Percentiles rank a stretch among this genome's conserved stretches.
Evolutionary conservation across 2,797 vertebrate genomes (phyloP).

Genomic region (Craterocephalus amniculus): DNA sequence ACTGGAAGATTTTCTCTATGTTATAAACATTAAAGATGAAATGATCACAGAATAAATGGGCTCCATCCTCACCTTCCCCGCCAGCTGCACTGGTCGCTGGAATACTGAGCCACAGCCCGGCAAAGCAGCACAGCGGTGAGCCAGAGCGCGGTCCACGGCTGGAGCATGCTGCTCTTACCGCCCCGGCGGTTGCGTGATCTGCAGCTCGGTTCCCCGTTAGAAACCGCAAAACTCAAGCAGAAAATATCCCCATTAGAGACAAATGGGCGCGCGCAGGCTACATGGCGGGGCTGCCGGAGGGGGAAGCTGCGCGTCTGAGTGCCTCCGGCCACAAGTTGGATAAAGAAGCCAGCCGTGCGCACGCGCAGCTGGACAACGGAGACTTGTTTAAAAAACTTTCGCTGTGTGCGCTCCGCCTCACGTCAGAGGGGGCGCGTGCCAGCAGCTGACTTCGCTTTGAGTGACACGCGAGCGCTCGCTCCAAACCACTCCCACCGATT

Average conservation of each 20-base stretch:
- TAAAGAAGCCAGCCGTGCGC: not conserved
- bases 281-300: constrained; percentile 49
- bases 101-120: constrained; percentile 86
- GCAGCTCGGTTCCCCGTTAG: not conserved
- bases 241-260: constrained; percentile 2
- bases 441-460: constrained; percentile 60
- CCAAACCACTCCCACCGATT: constrained; percentile 61
- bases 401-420: constrained; percentile 22
- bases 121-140: constrained; percentile 78
- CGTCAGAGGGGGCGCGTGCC: constrained; percentile 71
- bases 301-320: not conserved
- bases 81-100: constrained; percentile 95
- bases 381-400: constrained; percentile 8
- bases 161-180: constrained; percentile 62
- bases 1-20: not conserved
- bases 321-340: not conserved
- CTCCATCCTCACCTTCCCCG: constrained; percentile 87
- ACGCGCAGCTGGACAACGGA: constrained; percentile 19
- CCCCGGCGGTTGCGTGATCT: constrained; percentile 22
- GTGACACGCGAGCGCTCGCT: constrained; percentile 66
- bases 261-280: constrained; percentile 29
- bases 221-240: not conserved
- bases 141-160: constrained; percentile 66
- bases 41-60: not conserved
- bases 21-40: not conserved